These are phyloP conservation scores for Sebastes matsubarae DNA, from an alignment of 2,797 vertebrate genomes.

Conservation along the genomic window DNA sequence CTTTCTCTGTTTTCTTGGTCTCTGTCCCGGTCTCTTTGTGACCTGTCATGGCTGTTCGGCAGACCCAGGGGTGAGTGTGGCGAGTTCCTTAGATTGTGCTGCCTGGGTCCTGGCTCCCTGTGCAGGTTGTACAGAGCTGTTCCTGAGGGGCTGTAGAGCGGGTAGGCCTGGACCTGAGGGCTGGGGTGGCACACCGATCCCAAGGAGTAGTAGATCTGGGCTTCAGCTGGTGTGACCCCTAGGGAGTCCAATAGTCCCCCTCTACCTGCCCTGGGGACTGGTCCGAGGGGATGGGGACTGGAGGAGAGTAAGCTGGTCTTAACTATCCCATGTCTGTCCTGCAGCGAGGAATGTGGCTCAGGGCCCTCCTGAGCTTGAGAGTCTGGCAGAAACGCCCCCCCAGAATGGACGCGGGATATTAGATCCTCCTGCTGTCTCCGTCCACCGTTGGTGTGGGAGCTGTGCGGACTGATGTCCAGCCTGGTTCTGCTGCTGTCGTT, in stretches of 20 bases:
- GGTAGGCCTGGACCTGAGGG: constrained; percentile 71
- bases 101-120: constrained; percentile 67
- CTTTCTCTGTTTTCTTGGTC: constrained; percentile 61
- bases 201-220: constrained; percentile 84
- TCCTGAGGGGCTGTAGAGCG: constrained; percentile 77
- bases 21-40: constrained; percentile 64
- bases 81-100: constrained; percentile 73
- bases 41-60: constrained; percentile 77
- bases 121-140: constrained; percentile 74
- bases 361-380: constrained; percentile 70
- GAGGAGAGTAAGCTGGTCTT: constrained; percentile 70
- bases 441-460: constrained; percentile 79
- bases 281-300: constrained; percentile 66
- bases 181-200: constrained; percentile 73
- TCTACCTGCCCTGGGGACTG: constrained; percentile 71
- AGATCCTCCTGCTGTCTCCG: constrained; percentile 79
- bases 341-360: constrained; percentile 82
- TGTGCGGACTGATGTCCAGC: constrained; percentile 62
- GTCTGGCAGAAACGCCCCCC: constrained; percentile 67
- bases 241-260: constrained; percentile 69
- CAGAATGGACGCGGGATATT: constrained; percentile 47
- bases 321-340: constrained; percentile 70
- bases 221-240: constrained; percentile 71
- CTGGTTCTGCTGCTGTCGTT: constrained; percentile 71
- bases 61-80: constrained; percentile 73